phyloP scores from a whole-genome alignment of 2,797 vertebrate species.

The Gadopsis marmoratus region DNA sequence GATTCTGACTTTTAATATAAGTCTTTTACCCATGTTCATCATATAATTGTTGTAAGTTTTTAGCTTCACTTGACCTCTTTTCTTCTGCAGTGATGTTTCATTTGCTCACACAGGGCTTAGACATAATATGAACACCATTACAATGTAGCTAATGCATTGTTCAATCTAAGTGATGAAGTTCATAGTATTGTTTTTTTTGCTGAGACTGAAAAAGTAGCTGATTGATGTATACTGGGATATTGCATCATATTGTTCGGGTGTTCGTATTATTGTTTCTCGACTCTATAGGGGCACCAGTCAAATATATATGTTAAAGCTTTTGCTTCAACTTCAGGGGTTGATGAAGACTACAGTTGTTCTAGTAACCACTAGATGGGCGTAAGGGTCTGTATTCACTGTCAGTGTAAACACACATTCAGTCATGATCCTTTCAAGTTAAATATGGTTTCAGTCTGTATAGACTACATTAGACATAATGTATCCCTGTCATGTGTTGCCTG shows the following conservation, averaged over 20 bases:
- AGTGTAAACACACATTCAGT: not conserved
- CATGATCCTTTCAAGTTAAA: not conserved
- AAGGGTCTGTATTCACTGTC: slow-evolving; percentile 33
- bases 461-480: not conserved
- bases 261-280: not conserved
- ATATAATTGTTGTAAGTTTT: not conserved
- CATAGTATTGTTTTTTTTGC: not conserved
- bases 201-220: not conserved
- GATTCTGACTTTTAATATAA: not conserved
- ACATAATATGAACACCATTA: not conserved
- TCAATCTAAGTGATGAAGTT: not conserved
- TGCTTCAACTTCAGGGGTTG: not conserved
- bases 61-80: not conserved
- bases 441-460: not conserved
- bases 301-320: not conserved
- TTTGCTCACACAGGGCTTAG: not conserved
- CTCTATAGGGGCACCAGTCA: not conserved
- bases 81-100: not conserved
- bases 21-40: not conserved
- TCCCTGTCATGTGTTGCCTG: not conserved
- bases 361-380: slow-evolving; percentile 72
- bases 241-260: not conserved
- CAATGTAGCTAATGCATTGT: not conserved
- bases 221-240: not conserved
- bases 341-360: slow-evolving; percentile 9